phyloP scores from a whole-genome alignment of 2,797 vertebrate species.

The Lacerta bilineata region DNA sequence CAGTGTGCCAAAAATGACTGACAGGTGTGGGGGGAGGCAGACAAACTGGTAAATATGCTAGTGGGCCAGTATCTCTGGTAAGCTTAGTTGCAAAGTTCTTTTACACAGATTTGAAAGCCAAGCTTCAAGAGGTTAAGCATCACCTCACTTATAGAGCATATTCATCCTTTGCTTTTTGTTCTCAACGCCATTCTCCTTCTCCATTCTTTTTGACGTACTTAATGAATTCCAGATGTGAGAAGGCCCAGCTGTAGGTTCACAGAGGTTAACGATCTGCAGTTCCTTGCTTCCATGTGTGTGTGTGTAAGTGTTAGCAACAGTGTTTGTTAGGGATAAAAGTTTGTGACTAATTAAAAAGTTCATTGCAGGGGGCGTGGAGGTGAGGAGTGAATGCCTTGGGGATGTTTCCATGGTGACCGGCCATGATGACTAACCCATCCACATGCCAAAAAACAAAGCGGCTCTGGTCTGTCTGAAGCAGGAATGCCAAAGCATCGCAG shows the following conservation, averaged over 20 bases:
- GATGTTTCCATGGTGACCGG: conserved; percentile 8
- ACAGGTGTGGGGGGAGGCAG: not conserved
- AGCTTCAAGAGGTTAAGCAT: not conserved
- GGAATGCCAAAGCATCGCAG: not conserved
- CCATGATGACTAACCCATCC: conserved; percentile 23
- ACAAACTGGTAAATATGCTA: not conserved
- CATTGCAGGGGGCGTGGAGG: not conserved
- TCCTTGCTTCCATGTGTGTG: not conserved
- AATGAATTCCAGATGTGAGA: conserved; percentile 33
- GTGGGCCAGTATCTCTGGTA: not conserved
- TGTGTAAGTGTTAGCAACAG: not conserved
- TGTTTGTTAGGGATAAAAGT: not conserved
- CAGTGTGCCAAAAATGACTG: not conserved
- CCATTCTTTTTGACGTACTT: not conserved
- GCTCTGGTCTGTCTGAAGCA: conserved; percentile 7
- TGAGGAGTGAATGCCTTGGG: not conserved
- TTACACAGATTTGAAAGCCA: conserved; percentile 4
- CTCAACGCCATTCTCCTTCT: not conserved
- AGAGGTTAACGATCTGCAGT: conserved; percentile 22
- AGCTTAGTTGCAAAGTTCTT: not conserved
- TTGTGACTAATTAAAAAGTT: conserved; percentile 36
- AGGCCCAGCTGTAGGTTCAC: conserved; percentile 16
- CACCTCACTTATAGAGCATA: not conserved
- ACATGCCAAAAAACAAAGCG: conserved; percentile 2
- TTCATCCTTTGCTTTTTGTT: not conserved